These are phyloP conservation scores for Brachionus sp. DNA, from an alignment of 1,140 invertebrate genomes.

Conservation along the genomic window DNA sequence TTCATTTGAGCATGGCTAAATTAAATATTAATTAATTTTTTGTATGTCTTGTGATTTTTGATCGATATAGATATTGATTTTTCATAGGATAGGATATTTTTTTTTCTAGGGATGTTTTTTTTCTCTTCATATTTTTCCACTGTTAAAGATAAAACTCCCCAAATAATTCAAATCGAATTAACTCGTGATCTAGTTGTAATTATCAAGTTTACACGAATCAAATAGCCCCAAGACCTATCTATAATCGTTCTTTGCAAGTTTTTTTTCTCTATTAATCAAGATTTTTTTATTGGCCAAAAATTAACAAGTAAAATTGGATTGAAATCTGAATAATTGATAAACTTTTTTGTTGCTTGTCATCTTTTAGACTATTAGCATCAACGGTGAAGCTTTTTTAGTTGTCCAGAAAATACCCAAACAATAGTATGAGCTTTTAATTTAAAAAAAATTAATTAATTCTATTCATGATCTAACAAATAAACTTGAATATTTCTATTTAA, in stretches of 20 bases:
- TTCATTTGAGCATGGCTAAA: conserved; percentile 32
- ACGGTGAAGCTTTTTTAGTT: no score
- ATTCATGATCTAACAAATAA: no score
- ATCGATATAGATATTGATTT: conserved; percentile 35
- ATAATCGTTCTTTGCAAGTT: not conserved
- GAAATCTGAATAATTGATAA: no score
- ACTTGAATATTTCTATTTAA: no score
- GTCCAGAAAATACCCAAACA: no score
- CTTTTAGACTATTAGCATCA: no score
- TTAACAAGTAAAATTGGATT: no score
- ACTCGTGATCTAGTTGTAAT: not conserved
- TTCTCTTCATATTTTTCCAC: not conserved
- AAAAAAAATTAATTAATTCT: no score
- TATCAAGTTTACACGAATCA: not conserved
- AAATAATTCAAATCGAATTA: not conserved
- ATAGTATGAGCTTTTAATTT: no score
- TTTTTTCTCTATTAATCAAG: not conserved
- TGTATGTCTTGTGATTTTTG: not conserved
- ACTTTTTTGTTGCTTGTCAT: no score
- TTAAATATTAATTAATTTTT: conserved; percentile 34
- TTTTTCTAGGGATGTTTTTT: conserved; percentile 20
- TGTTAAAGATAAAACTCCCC: not conserved
- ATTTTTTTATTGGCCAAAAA: no score
- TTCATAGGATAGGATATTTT: not conserved
- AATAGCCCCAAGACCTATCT: not conserved